These are phyloP conservation scores for Phorcus lineatus DNA, from an alignment of 2,888 invertebrate genomes.

Conservation along the genomic window DNA sequence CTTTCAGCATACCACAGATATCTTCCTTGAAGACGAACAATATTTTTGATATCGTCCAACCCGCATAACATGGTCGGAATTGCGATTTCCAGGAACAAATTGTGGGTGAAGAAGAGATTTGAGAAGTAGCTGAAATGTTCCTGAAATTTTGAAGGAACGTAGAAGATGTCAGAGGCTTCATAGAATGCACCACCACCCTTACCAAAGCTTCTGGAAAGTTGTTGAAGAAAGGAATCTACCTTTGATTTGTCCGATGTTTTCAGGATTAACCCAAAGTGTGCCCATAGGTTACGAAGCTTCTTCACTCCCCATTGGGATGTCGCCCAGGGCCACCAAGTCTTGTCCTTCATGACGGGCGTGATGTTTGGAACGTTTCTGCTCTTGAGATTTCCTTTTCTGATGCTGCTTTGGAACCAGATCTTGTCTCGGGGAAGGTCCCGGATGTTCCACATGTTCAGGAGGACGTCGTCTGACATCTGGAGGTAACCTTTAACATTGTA, in stretches of 20 bases:
- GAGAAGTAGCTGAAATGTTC: neutral
- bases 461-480: conserved; percentile 22
- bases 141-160: conserved; percentile 9
- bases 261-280: too few relatives aligned
- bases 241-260: neutral
- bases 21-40: too few relatives aligned
- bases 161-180: conserved; percentile 26
- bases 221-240: neutral
- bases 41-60: too few relatives aligned
- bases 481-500: conserved; percentile 24
- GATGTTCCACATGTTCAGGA: conserved; percentile 27
- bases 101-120: neutral
- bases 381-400: neutral
- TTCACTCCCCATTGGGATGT: neutral
- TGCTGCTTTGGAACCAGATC: conserved; percentile 24
- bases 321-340: conserved; percentile 1
- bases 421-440: conserved; percentile 12
- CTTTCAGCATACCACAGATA: too few relatives aligned
- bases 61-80: neutral
- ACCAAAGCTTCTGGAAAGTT: neutral
- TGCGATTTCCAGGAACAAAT: conserved; percentile 11
- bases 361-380: neutral
- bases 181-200: neutral
- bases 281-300: neutral
- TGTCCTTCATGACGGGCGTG: neutral